Base-by-base conservation (phyloP, 2,113 vertebrate genomes). In the Sapayoa aenigma region DNA sequence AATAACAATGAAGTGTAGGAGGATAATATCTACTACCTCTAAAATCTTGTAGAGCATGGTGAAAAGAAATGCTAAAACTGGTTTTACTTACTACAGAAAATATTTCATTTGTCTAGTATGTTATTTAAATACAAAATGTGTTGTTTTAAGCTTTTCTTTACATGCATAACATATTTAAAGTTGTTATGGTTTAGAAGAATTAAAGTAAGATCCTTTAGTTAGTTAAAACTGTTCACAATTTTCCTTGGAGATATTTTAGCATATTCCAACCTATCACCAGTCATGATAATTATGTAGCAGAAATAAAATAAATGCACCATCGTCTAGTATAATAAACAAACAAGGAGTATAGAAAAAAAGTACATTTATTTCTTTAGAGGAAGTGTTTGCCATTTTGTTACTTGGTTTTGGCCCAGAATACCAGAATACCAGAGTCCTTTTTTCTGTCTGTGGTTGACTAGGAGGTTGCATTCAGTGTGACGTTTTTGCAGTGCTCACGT, bases 1-100 rank as follows among this genome's bases (percentile, higher is more conserved):
- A 94, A 90, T 95, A 94, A 96, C 80, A 94, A 90, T 94, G 83
- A 93, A 42, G 33, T 78, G 94, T 96, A 65, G 92, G 92, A 93
- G 60, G 76, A 71, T 83, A 87, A 83, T 79, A 74, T 35, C 85
- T 84, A 42, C 37, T 84, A 74, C 42, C 25, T 74, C 60, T 66
- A 67, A 95, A 92, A 67, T 90, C 68, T 81, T 92, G 39, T 47
- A 37, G n/a, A 68, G 21, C 52, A 59, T 67, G 24, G 55, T 80
- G 47, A 71, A 96, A 84, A 89, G 63, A 84, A 92, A 37, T 20
- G 74, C 23, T 73, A 55, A 77, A 80, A 90, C 55, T 69, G 55
- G 6, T 83, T 87, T 84, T 91, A 65, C 63, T 49, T 90, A 50
- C 30, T 86, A 35, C 37, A 76, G 46, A 90, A 90, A 95, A 71